Evolutionary conservation across 2,888 invertebrate species (phyloP).

Genomic region (Epistrophe grossulariae): DNA sequence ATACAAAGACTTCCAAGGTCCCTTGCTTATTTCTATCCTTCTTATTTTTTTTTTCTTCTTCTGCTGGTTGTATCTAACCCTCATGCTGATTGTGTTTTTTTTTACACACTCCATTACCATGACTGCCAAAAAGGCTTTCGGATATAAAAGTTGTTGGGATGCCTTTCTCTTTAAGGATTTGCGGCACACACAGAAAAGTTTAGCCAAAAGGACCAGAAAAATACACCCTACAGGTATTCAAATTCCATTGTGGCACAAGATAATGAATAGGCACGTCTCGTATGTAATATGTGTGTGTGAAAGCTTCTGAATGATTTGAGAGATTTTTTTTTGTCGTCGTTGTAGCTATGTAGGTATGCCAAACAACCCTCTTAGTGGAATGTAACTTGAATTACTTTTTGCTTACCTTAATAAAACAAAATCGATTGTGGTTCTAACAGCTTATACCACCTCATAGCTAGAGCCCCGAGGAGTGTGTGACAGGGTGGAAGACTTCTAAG

Average conservation of each 20-base stretch:
- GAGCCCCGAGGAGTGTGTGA: no score
- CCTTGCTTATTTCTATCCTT: not conserved
- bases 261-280: slow-evolving; percentile 49
- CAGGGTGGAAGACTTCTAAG: not conserved
- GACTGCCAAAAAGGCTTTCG: slow-evolving; percentile 12
- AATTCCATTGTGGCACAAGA: slow-evolving; percentile 56
- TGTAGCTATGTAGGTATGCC: not conserved
- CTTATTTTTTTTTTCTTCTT: not conserved
- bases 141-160: slow-evolving; percentile 11
- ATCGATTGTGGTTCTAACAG: slow-evolving; percentile 48
- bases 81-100: slow-evolving; percentile 26
- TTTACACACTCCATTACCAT: slow-evolving; percentile 13
- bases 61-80: not conserved
- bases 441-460: not conserved
- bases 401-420: slow-evolving; percentile 37
- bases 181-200: not conserved
- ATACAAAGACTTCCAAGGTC: not conserved
- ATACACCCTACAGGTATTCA: slow-evolving; percentile 50
- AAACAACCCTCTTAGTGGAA: slow-evolving; percentile 14
- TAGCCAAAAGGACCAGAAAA: not conserved
- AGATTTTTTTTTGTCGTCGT: slow-evolving; percentile 2
- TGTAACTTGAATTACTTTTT: slow-evolving; percentile 21
- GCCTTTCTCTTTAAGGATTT: slow-evolving; percentile 23
- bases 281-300: slow-evolving; percentile 2
- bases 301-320: slow-evolving; percentile 26